These are phyloP conservation scores for Lophius piscatorius DNA, from an alignment of 2,113 vertebrate genomes.

Conservation along the genomic window DNA sequence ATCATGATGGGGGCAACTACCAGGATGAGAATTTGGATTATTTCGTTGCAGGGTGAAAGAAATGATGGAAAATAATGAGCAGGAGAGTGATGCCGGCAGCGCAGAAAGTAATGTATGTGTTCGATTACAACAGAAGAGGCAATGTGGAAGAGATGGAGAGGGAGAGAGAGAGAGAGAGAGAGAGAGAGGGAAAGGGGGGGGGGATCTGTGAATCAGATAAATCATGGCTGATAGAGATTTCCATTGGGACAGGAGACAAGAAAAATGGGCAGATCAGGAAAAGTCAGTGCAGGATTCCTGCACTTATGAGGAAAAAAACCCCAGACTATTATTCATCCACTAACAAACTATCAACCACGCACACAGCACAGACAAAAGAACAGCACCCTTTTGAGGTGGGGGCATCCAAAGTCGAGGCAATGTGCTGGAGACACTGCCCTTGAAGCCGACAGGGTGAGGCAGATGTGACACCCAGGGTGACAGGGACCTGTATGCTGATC, in stretches of 20 bases:
- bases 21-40: no score
- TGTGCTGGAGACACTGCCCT: slow-evolving; percentile 35
- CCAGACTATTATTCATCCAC: slow-evolving; percentile 38
- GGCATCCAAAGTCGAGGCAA: slow-evolving; percentile 28
- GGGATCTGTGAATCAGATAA: slow-evolving; percentile 66
- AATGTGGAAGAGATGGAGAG: slow-evolving; percentile 1
- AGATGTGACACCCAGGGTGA: slow-evolving; percentile 47
- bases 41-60: no score
- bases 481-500: slow-evolving; percentile 27
- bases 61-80: slow-evolving; percentile 26
- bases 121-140: background rate
- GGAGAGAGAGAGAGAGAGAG: slow-evolving; percentile 20
- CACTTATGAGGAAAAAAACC: slow-evolving; percentile 42
- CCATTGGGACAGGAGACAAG: slow-evolving; percentile 56
- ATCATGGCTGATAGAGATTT: slow-evolving; percentile 75
- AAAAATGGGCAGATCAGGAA: slow-evolving; percentile 61
- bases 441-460: slow-evolving; percentile 46
- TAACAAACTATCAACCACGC: no score
- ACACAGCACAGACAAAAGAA: slow-evolving; percentile 4
- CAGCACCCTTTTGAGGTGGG: slow-evolving; percentile 38
- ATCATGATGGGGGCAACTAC: no score
- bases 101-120: background rate
- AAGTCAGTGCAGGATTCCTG: slow-evolving; percentile 41
- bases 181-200: slow-evolving; percentile 25
- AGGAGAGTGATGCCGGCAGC: slow-evolving; percentile 1